These are phyloP conservation scores for Drymonia ruficornis DNA, from an alignment of 2,888 invertebrate species.

Conservation along the genomic window DNA sequence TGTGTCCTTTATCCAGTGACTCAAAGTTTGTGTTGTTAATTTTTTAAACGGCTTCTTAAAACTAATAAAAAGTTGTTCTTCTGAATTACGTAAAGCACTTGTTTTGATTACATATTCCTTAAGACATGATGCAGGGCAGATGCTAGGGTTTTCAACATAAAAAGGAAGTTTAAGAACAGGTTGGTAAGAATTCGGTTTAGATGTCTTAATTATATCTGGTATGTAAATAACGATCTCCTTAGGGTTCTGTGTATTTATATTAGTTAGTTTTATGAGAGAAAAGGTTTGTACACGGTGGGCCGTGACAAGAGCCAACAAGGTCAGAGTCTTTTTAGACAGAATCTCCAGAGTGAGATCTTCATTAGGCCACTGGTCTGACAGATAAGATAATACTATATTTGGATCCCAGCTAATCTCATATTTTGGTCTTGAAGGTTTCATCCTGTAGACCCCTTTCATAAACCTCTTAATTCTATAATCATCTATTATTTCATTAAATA, in stretches of 20 bases:
- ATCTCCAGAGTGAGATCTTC: slow-evolving; percentile 6
- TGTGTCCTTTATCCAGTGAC: slow-evolving; percentile 8
- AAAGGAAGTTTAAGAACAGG: slow-evolving; percentile 9
- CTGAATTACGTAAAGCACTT: not conserved
- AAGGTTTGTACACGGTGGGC: slow-evolving; percentile 5
- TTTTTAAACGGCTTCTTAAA: slow-evolving; percentile 3
- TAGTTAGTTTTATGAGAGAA: slow-evolving; percentile 6
- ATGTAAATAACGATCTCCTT: not conserved
- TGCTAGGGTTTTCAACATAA: not conserved
- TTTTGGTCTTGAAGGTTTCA: slow-evolving; percentile 8
- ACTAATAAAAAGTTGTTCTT: not conserved
- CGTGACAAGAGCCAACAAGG: slow-evolving; percentile 4
- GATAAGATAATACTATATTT: slow-evolving; percentile 9
- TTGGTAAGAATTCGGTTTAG: not conserved
- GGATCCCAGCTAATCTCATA: slow-evolving; percentile 19
- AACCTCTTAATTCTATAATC: slow-evolving; percentile 13
- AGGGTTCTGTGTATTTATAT: not conserved
- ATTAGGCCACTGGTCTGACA: slow-evolving; percentile 9
- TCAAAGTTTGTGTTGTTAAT: slow-evolving; percentile 4
- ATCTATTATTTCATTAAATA: slow-evolving; percentile 11
- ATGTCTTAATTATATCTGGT: slow-evolving; percentile 7
- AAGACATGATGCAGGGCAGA: not conserved
- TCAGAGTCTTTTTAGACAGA: slow-evolving; percentile 3
- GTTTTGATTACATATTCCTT: not conserved
- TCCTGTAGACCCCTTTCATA: slow-evolving; percentile 14